phyloP scores from a whole-genome alignment of 2,888 invertebrate genomes.

The Chalcis sispes region DNA sequence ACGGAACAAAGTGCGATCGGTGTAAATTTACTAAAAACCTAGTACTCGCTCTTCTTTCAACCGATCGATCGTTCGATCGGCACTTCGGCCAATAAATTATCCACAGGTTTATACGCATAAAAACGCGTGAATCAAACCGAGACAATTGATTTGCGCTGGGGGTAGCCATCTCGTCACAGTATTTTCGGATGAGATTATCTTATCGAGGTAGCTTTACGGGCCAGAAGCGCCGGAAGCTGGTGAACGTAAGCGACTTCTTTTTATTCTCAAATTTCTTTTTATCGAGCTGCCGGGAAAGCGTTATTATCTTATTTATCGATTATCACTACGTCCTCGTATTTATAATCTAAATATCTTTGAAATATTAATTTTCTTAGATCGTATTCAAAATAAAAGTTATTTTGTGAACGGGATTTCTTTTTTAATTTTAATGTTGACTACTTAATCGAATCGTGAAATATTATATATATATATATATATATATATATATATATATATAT shows the following conservation, averaged over 20 bases:
- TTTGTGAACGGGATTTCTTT: too few relatives aligned
- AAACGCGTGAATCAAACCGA: slow-evolving; percentile 38
- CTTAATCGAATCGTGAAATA: too few relatives aligned
- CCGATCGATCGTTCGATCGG: too few relatives aligned
- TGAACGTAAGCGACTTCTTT: too few relatives aligned
- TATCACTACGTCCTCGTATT: background rate
- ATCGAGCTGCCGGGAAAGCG: slow-evolving; percentile 10
- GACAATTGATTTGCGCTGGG: slow-evolving; percentile 37
- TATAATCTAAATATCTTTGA: background rate
- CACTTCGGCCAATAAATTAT: too few relatives aligned
- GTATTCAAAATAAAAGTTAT: slow-evolving; percentile 14
- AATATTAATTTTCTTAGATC: slow-evolving; percentile 18
- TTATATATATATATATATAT: too few relatives aligned
- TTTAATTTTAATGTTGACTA: too few relatives aligned
- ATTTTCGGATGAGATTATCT: slow-evolving; percentile 21
- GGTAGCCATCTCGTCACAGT: slow-evolving; percentile 12
- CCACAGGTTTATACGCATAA: slow-evolving; percentile 15
- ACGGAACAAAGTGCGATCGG: too few relatives aligned
- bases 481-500: too few relatives aligned
- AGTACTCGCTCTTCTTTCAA: too few relatives aligned
- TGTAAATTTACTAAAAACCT: too few relatives aligned
- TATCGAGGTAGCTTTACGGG: slow-evolving; percentile 16
- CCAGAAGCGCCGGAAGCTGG: background rate
- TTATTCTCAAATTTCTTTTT: too few relatives aligned
- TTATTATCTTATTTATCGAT: background rate